Evolutionary conservation across 2,797 vertebrate species (phyloP).

Genomic region (Phrynocephalus forsythii): DNA sequence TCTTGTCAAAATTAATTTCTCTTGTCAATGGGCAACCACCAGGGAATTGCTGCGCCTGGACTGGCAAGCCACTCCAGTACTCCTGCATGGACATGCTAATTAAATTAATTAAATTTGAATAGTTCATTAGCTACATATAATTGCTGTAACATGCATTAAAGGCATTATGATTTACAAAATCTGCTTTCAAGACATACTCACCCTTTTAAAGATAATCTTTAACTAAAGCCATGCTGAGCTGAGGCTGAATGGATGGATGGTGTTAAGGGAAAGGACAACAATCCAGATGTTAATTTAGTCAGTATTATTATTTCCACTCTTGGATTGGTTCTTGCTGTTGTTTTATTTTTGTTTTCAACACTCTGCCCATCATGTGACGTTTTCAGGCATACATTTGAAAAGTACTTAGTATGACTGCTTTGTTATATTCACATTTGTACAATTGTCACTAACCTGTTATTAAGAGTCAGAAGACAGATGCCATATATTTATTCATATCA

Average conservation of each 20-base stretch:
- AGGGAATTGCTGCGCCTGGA: too few relatives aligned
- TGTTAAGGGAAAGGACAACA: constrained; percentile 29
- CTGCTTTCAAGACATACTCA: constrained; percentile 59
- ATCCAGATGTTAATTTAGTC: neutral
- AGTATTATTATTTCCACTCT: rapidly evolving
- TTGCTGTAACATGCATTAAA: constrained; percentile 66
- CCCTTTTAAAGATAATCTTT: constrained; percentile 60
- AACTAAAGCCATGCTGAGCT: constrained; percentile 38
- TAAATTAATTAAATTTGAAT: constrained; percentile 70
- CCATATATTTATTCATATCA: neutral
- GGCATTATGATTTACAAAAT: constrained; percentile 62
- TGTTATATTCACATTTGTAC: neutral
- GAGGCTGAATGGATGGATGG: neutral
- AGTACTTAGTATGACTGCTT: rapidly evolving
- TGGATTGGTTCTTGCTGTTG: too few relatives aligned
- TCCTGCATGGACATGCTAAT: too few relatives aligned
- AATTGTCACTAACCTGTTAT: neutral
- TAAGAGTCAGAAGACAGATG: neutral
- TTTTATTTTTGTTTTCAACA: neutral
- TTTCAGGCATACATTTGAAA: neutral
- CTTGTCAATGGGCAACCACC: too few relatives aligned
- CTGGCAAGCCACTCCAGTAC: too few relatives aligned
- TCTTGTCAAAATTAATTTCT: constrained; percentile 58
- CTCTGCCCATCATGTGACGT: rapidly evolving
- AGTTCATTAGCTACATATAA: constrained; percentile 77